Percentiles rank a stretch among this genome's conserved stretches.
Conservation (phyloP, 2,888 invertebrate species). For the Papilio gigon region DNA sequence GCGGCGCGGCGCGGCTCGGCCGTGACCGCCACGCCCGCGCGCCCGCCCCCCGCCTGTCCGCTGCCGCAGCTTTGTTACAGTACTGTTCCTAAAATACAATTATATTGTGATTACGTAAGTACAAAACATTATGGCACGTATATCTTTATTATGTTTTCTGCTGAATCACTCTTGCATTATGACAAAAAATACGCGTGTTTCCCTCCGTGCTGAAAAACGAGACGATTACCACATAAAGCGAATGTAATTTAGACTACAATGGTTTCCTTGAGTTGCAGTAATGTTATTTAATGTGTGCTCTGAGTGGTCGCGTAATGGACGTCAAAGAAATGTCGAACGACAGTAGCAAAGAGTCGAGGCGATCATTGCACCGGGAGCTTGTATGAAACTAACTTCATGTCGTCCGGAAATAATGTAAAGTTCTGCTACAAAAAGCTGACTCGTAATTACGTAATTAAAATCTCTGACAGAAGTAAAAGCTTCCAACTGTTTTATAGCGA, state of each 20-base stretch:
- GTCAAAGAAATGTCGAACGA: conserved; percentile 26
- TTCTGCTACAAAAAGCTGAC: background rate
- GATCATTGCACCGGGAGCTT: conserved; percentile 8
- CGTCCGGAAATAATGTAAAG: conserved; percentile 21
- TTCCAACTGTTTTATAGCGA: background rate
- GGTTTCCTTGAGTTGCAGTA: conserved; percentile 13
- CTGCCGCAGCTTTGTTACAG: conserved; percentile 1
- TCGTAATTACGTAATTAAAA: conserved; percentile 7
- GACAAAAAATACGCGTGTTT: background rate
- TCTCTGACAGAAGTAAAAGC: background rate
- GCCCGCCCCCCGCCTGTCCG: conserved; percentile 38
- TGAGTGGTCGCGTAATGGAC: conserved; percentile 2
- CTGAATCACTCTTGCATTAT: background rate
- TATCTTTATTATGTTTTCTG: too few relatives aligned
- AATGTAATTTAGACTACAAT: conserved; percentile 6
- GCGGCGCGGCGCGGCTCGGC: conserved; percentile 18
- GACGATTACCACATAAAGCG: background rate
- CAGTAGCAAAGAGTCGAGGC: background rate
- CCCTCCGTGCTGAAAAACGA: background rate
- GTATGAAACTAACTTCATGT: conserved; percentile 7
- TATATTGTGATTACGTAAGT: background rate
- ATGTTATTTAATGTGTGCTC: conserved; percentile 11
- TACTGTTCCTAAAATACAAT: background rate
- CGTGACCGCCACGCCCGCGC: conserved; percentile 52
- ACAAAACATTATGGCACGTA: too few relatives aligned